Conservation (phyloP, 2,113 vertebrate genomes). For the Sylvicapra grimmia region DNA sequence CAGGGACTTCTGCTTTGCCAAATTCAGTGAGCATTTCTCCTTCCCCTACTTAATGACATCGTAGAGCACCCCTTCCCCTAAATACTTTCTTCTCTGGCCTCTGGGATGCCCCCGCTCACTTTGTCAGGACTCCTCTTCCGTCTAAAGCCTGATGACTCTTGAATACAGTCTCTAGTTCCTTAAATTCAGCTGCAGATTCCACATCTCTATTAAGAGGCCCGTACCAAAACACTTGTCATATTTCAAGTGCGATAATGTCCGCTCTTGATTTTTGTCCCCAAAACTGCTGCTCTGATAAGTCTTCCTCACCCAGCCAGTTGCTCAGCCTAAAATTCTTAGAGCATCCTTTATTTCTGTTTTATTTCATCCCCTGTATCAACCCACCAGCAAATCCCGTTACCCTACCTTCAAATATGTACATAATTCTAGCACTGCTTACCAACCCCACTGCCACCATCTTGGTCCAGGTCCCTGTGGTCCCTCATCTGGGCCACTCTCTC, state of each 20-base stretch:
- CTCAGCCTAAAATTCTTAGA: neutral
- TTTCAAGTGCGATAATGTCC: neutral
- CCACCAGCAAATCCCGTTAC: neutral
- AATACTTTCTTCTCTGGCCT: neutral
- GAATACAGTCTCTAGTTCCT: neutral
- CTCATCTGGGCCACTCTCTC: neutral
- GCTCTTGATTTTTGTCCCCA: neutral
- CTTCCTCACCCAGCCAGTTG: neutral
- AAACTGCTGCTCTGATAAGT: neutral
- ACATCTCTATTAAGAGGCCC: neutral
- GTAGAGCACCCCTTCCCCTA: neutral
- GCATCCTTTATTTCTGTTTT: neutral
- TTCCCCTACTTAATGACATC: neutral
- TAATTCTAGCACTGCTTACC: neutral
- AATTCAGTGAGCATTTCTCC: neutral
- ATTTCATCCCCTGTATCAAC: neutral
- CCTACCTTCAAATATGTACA: neutral
- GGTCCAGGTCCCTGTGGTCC: neutral
- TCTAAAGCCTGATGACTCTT: neutral
- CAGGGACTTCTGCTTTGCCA: neutral
- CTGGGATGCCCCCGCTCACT: rapidly evolving
- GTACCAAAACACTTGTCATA: neutral
- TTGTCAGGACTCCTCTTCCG: neutral
- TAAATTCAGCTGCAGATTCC: neutral
- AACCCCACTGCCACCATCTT: neutral